phyloP scores from a whole-genome alignment of 2,113 vertebrate species.

The Antennarius striatus region DNA sequence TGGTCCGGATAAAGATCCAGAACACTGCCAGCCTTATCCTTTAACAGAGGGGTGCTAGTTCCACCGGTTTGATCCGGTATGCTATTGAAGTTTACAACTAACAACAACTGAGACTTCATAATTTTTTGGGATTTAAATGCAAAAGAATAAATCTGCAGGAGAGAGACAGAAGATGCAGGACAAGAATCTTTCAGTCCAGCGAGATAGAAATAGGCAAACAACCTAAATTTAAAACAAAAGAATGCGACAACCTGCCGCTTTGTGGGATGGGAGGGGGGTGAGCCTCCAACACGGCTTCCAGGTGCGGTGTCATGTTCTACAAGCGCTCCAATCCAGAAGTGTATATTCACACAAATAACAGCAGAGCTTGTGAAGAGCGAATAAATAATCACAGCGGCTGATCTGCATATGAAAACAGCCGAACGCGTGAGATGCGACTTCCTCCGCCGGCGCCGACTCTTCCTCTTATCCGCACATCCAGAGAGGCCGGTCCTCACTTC shows the following conservation, averaged over 20 bases:
- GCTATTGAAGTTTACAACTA: too few species aligned
- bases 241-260: conserved; percentile 9
- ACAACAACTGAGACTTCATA: too few species aligned
- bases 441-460: conserved; percentile 12
- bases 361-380: conserved; percentile 39
- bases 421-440: conserved; percentile 50
- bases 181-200: too few species aligned
- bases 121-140: too few species aligned
- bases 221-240: background rate
- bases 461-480: conserved; percentile 50
- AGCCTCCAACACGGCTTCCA: conserved; percentile 27
- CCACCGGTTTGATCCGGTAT: too few species aligned
- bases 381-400: conserved; percentile 48
- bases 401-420: conserved; percentile 68
- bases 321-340: conserved; percentile 37
- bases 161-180: too few species aligned
- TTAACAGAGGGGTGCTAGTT: too few species aligned
- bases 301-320: conserved; percentile 24
- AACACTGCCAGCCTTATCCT: too few species aligned
- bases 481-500: conserved; percentile 61
- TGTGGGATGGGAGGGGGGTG: background rate
- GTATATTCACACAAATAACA: conserved; percentile 55
- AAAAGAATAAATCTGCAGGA: too few species aligned
- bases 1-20: too few species aligned
- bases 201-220: background rate